These are phyloP conservation scores for Ctenopoma multispine DNA, from an alignment of 2,797 vertebrate genomes.

Conservation along the genomic window DNA sequence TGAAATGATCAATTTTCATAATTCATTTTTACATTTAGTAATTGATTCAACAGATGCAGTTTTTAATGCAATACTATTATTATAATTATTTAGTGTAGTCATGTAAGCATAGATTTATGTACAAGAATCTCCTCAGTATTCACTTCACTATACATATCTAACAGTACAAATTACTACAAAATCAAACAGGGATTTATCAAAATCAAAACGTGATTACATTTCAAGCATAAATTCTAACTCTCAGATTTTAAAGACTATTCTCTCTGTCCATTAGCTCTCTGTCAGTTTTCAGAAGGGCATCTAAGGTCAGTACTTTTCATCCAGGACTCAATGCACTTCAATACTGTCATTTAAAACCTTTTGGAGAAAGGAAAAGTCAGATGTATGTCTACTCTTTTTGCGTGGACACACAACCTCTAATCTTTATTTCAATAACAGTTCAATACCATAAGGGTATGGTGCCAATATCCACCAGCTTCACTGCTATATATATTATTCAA, in stretches of 20 bases:
- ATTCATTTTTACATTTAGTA: slow-evolving; percentile 11
- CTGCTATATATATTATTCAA: slow-evolving; percentile 57
- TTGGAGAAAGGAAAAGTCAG: slow-evolving; percentile 17
- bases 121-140: slow-evolving; percentile 1
- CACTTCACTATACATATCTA: background rate
- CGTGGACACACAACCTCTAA: slow-evolving; percentile 45
- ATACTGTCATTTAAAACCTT: slow-evolving; percentile 35
- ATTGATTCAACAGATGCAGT: background rate
- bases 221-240: background rate
- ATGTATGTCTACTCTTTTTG: background rate
- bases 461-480: slow-evolving; percentile 54
- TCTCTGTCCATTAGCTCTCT: slow-evolving; percentile 7
- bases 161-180: background rate
- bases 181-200: slow-evolving; percentile 2
- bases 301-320: slow-evolving; percentile 41
- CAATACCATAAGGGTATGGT: slow-evolving; percentile 44
- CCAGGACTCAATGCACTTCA: slow-evolving; percentile 32
- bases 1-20: background rate
- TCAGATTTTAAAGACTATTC: slow-evolving; percentile 12
- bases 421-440: slow-evolving; percentile 62
- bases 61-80: background rate
- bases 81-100: background rate
- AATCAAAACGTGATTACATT: background rate
- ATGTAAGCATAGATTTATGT: background rate
- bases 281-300: slow-evolving; percentile 37